These are phyloP conservation scores for Paraescarpia echinospica DNA, from an alignment of 1,140 invertebrate species.

Conservation along the genomic window DNA sequence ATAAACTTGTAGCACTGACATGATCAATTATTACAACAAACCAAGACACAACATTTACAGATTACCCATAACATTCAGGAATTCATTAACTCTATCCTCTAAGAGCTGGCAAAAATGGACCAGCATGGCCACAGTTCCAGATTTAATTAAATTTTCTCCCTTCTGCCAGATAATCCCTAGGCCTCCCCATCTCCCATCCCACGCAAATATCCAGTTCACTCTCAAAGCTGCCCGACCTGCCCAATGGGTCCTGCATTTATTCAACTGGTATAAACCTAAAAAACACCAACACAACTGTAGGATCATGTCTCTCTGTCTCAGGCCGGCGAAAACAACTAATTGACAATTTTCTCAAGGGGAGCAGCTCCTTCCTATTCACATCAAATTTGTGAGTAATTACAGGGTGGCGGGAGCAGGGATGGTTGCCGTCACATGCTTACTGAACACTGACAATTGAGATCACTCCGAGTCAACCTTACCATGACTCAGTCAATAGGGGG, in stretches of 20 bases:
- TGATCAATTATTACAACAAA: background rate
- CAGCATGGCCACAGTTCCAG: background rate
- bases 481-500: background rate
- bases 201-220: background rate
- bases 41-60: no score
- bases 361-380: background rate
- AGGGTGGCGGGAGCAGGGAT: background rate
- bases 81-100: no score
- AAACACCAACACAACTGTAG: background rate
- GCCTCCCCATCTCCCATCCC: background rate
- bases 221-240: background rate
- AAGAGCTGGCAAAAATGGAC: background rate
- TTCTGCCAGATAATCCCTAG: background rate
- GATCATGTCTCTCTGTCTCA: background rate
- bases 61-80: no score
- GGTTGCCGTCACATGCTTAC: background rate
- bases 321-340: background rate
- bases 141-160: background rate
- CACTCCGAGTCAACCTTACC: background rate
- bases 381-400: slow-evolving; percentile 6
- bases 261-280: background rate
- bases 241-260: background rate
- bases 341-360: slow-evolving; percentile 5
- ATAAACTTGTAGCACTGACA: background rate
- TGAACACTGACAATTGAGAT: background rate